phyloP scores from a whole-genome alignment of 2,888 invertebrate species.

The Cabera pusaria region DNA sequence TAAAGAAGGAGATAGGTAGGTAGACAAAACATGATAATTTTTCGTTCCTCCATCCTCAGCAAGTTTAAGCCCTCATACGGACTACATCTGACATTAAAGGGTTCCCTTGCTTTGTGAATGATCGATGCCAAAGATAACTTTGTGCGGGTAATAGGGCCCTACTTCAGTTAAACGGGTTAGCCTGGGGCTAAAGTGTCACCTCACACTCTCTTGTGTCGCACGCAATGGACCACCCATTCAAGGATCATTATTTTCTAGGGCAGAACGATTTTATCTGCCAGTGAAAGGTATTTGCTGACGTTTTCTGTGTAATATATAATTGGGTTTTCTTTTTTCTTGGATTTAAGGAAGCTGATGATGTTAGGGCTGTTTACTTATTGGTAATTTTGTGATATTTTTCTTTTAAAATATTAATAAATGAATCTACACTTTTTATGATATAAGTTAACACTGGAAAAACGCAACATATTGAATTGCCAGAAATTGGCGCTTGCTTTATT shows the following conservation, averaged over 20 bases:
- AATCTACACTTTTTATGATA: too few relatives aligned
- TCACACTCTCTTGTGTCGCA: conserved; percentile 43
- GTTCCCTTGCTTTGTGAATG: conserved; percentile 58
- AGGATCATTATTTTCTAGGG: conserved; percentile 24
- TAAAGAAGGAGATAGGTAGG: too few relatives aligned
- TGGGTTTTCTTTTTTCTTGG: too few relatives aligned
- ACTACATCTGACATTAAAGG: conserved; percentile 17
- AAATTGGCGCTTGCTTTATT: too few relatives aligned
- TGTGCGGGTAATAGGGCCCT: conserved; percentile 53
- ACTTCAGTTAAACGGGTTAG: conserved; percentile 69
- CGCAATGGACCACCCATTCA: conserved; percentile 31
- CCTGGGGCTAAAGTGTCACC: conserved; percentile 60
- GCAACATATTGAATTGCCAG: too few relatives aligned
- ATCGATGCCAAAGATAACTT: conserved; percentile 74
- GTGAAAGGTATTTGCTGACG: conserved; percentile 8
- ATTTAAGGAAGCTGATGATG: too few relatives aligned
- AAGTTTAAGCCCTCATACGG: conserved; percentile 8
- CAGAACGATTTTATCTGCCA: conserved; percentile 24
- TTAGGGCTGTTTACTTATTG: too few relatives aligned
- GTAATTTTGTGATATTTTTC: too few relatives aligned
- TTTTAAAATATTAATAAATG: too few relatives aligned
- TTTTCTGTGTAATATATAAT: too few relatives aligned
- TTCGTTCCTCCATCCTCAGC: background rate
- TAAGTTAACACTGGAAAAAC: too few relatives aligned
- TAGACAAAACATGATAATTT: too few relatives aligned